These are phyloP conservation scores for Antedon bifida DNA, from an alignment of 35 echinoderm and acorn worm species.

Conservation along the genomic window DNA sequence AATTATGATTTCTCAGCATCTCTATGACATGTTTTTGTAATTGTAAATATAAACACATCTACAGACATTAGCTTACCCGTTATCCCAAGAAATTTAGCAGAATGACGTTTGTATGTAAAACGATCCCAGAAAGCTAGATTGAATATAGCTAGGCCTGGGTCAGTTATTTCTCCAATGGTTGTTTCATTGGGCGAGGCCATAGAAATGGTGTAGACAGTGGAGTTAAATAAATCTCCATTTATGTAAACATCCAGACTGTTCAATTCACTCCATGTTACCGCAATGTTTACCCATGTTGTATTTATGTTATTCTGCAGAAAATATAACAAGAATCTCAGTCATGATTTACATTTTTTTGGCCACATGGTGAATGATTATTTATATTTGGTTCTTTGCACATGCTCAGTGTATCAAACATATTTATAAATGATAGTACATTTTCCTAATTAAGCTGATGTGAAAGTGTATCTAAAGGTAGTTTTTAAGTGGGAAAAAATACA, in stretches of 20 bases:
- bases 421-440: too few relatives aligned
- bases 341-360: too few relatives aligned
- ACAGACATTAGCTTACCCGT: constrained; percentile 23
- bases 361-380: too few relatives aligned
- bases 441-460: too few relatives aligned
- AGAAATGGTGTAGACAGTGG: background rate
- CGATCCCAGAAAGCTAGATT: constrained; percentile 63
- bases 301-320: background rate
- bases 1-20: too few relatives aligned
- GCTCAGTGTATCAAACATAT: too few relatives aligned
- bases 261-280: constrained; percentile 47
- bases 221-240: constrained; percentile 20
- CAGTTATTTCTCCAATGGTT: constrained; percentile 26
- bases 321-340: too few relatives aligned
- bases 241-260: constrained; percentile 40
- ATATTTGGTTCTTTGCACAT: too few relatives aligned
- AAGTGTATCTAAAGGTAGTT: too few relatives aligned
- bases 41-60: too few relatives aligned
- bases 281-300: constrained; percentile 50
- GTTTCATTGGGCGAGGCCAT: background rate
- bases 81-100: constrained; percentile 54
- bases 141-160: constrained; percentile 20
- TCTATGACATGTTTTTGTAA: too few relatives aligned
- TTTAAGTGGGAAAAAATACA: background rate
- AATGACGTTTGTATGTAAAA: constrained; percentile 33